Evolutionary conservation across 2,888 invertebrate species (phyloP).

Genomic region (Psococerastis gibbosa): DNA sequence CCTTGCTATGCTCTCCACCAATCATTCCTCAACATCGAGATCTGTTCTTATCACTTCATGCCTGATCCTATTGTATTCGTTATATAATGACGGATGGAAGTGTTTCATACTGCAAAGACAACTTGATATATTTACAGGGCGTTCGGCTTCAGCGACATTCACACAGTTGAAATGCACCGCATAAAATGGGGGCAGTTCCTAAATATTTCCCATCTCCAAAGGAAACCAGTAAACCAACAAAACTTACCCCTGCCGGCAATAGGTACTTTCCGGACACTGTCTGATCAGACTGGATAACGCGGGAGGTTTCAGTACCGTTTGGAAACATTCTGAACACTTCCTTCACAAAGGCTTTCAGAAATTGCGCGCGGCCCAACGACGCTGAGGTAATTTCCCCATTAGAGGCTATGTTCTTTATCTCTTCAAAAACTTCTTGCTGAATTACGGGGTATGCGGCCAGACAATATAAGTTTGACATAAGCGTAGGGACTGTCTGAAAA

Average conservation of each 20-base stretch:
- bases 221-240: too few relatives aligned
- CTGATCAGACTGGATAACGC: conserved; percentile 23
- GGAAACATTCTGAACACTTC: conserved; percentile 25
- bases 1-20: too few relatives aligned
- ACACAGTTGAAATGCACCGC: too few relatives aligned
- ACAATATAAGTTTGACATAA: conserved; percentile 25
- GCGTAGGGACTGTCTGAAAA: conserved; percentile 26
- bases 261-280: conserved; percentile 23
- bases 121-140: too few relatives aligned
- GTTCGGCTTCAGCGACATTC: too few relatives aligned
- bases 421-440: conserved; percentile 24
- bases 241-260: conserved; percentile 25
- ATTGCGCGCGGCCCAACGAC: conserved; percentile 19
- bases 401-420: conserved; percentile 20
- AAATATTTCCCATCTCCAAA: too few relatives aligned
- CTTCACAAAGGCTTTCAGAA: conserved; percentile 28
- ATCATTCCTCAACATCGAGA: too few relatives aligned
- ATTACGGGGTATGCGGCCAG: conserved; percentile 24
- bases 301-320: conserved; percentile 23
- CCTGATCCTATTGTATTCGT: too few relatives aligned
- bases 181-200: too few relatives aligned
- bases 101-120: too few relatives aligned
- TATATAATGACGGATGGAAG: too few relatives aligned
- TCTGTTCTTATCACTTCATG: too few relatives aligned
- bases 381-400: conserved; percentile 20